Percentiles rank a stretch among this genome's conserved stretches.
Conservation (phyloP, 2,888 invertebrate genomes). For the Tortrix viridana region DNA sequence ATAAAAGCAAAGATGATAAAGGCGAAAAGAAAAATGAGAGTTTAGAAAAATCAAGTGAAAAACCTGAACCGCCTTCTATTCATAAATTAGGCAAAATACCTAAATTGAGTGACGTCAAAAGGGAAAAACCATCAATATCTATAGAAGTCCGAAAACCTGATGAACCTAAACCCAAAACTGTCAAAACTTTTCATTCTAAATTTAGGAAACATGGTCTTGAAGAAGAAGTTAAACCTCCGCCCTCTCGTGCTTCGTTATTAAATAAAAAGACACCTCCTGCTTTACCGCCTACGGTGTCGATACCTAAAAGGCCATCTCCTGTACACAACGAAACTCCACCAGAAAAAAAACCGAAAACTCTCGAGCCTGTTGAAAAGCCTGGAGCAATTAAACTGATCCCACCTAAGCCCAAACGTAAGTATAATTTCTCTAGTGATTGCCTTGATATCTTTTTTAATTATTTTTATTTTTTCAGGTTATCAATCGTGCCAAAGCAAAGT, state of each 20-base stretch:
- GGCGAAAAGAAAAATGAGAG: conserved; percentile 52
- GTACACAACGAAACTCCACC: conserved; percentile 82
- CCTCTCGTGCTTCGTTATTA: conserved; percentile 87
- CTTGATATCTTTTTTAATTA: conserved; percentile 58
- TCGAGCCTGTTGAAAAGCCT: conserved; percentile 87
- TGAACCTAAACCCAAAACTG: conserved; percentile 92
- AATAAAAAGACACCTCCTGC: conserved; percentile 82
- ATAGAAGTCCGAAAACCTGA: conserved; percentile 91
- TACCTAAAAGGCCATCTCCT: conserved; percentile 79
- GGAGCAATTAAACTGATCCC: conserved; percentile 94
- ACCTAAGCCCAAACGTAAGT: conserved; percentile 96
- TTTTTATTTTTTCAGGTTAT: conserved; percentile 76
- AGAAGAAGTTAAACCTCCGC: conserved; percentile 94
- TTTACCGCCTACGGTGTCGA: conserved; percentile 71
- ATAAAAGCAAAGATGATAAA: conserved; percentile 43
- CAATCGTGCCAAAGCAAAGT: conserved; percentile 48
- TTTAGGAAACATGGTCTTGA: conserved; percentile 96
- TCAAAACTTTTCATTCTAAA: conserved; percentile 95
- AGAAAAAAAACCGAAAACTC: conserved; percentile 91
- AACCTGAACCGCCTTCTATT: conserved; percentile 86
- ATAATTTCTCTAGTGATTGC: conserved; percentile 55
- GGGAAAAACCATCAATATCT: conserved; percentile 91
- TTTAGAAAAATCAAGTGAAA: conserved; percentile 79
- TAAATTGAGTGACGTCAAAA: conserved; percentile 85
- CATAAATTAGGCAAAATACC: conserved; percentile 92